phyloP scores from a whole-genome alignment of 2,888 invertebrate species.

The Tipula confusa region DNA sequence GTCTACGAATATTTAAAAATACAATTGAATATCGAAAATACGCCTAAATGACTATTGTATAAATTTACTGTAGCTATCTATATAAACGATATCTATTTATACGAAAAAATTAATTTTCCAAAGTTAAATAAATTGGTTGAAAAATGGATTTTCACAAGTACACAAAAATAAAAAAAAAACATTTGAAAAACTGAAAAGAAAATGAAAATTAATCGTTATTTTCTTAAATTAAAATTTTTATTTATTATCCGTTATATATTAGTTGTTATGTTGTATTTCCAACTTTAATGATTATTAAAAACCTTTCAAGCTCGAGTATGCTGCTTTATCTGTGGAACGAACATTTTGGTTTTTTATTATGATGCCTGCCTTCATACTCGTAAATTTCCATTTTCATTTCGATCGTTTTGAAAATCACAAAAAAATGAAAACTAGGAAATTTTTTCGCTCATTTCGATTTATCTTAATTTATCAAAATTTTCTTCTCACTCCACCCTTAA shows the following conservation, averaged over 20 bases:
- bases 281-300: conserved; percentile 16
- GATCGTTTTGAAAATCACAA: neutral
- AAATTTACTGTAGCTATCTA: no score
- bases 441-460: neutral
- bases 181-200: no score
- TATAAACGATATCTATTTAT: no score
- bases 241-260: neutral
- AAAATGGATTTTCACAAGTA: neutral
- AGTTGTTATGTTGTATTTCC: neutral
- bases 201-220: conserved; percentile 20
- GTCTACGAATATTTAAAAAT: no score
- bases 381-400: neutral
- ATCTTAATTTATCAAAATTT: conserved; percentile 15
- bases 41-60: no score
- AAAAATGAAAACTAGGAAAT: neutral
- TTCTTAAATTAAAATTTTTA: conserved; percentile 1
- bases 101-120: neutral
- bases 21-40: no score
- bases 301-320: neutral
- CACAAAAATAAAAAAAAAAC: neutral
- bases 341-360: neutral
- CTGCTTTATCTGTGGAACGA: neutral
- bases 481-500: neutral
- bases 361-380: neutral
- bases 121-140: neutral